A percentile compares a stretch with the other conserved stretches of the same genome.
These are phyloP conservation scores for Holocentrus rufus DNA, from an alignment of 2,797 vertebrate species.

Conservation along the genomic window DNA sequence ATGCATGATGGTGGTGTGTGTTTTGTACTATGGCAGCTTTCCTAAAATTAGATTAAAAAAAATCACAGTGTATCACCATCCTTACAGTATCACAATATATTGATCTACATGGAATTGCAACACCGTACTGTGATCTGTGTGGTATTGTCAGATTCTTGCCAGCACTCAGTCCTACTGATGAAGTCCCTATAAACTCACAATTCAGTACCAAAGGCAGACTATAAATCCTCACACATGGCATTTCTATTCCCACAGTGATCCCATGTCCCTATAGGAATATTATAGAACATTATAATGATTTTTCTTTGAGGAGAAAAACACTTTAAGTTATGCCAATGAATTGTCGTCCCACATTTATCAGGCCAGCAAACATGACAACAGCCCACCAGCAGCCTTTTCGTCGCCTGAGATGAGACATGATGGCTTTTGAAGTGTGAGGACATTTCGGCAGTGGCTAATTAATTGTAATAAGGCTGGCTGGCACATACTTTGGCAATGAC, in stretches of 20 bases:
- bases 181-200: neutral
- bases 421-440: conserved; percentile 77
- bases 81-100: too few relatives aligned
- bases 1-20: too few relatives aligned
- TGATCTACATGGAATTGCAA: too few relatives aligned
- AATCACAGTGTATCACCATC: too few relatives aligned
- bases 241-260: conserved; percentile 1
- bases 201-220: neutral
- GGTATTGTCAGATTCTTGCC: too few relatives aligned
- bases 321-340: conserved; percentile 33
- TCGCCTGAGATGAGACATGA: conserved; percentile 64
- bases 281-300: neutral
- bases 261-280: too few relatives aligned
- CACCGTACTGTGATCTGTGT: too few relatives aligned
- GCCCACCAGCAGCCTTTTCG: conserved; percentile 69
- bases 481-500: conserved; percentile 67
- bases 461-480: conserved; percentile 80
- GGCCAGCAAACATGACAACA: conserved; percentile 63
- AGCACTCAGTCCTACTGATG: too few relatives aligned
- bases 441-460: conserved; percentile 78
- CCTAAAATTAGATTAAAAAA: too few relatives aligned
- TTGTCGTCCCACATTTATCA: conserved; percentile 69
- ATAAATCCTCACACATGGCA: too few relatives aligned
- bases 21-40: too few relatives aligned
- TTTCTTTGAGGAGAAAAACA: conserved; percentile 24